Evolutionary conservation across 2,888 invertebrate genomes (phyloP), one percentile per base, ranked within the genome.

Genomic region (Parascotia fuliginaria): DNA sequence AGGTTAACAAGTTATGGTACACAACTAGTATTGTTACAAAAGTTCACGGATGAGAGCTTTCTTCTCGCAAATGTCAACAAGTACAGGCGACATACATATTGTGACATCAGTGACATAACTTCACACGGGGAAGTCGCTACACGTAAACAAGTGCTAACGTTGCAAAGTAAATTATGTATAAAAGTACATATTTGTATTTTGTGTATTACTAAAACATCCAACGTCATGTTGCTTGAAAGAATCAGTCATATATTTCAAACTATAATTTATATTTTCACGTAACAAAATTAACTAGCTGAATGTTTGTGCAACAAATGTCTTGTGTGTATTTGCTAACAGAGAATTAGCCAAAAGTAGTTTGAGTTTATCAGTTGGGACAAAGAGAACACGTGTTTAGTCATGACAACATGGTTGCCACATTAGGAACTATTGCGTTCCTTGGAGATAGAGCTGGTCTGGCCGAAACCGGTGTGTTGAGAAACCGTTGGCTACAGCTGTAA

Each of bases 381-480:
- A 59, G 43, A 36, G 22, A 62, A 52, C 69, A 76, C 75, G 71
- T 78, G 75, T 57, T 52, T 42, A 11, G 3, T 5, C 9, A 52
- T 49, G 59, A 60, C 62, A 64, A 61, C 60, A 45, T 39, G 41
- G 40, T 73, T 66, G 53, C 60, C 50, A 52, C 68, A 69, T 65
- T 55, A 67, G 67, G 70, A 73, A 65, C 65, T 66, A 75, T 78
- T 73, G 73, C 84, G 85, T 88, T 85, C 84, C 77, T 70, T 56
- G 69, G 82, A 84, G 87, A 87, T 86, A 89, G 85, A 89, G 73
- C 77, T 79, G 83, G 81, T 82, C 80, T 85, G 80, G 71, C 79
- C 71, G 68, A 68, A 75, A 77, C 79, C 71, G 68, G 78, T 76
- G 58, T 56, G 53, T 89, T 85, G 79, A 82, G 75, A 86, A 81